These are phyloP conservation scores for Brachyalestes nurse DNA, from an alignment of 2,797 vertebrate species.

Conservation along the genomic window DNA sequence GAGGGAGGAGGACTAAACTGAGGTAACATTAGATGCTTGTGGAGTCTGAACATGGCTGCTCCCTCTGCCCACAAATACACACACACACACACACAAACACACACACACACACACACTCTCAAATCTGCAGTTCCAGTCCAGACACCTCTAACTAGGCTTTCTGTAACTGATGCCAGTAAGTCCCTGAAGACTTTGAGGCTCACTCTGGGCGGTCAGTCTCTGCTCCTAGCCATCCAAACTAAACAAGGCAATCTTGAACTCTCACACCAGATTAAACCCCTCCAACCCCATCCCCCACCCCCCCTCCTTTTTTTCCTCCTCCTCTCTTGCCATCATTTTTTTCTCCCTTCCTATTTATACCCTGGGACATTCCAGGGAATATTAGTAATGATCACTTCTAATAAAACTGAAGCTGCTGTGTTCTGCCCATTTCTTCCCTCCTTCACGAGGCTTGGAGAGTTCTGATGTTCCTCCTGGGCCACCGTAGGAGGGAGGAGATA, in stretches of 20 bases:
- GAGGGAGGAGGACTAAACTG: background rate
- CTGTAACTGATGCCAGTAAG: conserved; percentile 41
- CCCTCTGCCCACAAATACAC: background rate
- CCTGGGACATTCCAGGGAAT: conserved; percentile 73
- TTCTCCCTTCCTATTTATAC: conserved; percentile 71
- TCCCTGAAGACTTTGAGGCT: conserved; percentile 48
- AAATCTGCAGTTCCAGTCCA: conserved; percentile 27
- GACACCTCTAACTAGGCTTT: conserved; percentile 50
- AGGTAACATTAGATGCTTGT: conserved; percentile 31
- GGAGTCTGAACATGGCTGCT: conserved; percentile 2
- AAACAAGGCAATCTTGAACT: conserved; percentile 65
- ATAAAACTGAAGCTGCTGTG: conserved; percentile 73
- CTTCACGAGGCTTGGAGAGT: conserved; percentile 80
- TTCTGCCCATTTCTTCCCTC: conserved; percentile 80
- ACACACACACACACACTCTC: background rate
- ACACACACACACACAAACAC: too few relatives aligned
- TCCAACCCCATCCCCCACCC: conserved; percentile 23
- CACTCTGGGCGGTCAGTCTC: conserved; percentile 51
- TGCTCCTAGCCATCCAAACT: conserved; percentile 58
- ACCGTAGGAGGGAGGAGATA: conserved; percentile 76
- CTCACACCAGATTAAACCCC: conserved; percentile 61
- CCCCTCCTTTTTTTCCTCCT: conserved; percentile 28
- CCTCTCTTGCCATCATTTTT: conserved; percentile 26
- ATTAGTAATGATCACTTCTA: conserved; percentile 75
- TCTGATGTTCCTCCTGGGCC: conserved; percentile 76